Base-by-base conservation (phyloP, 2,113 vertebrate species). In the Phasianus colchicus region DNA sequence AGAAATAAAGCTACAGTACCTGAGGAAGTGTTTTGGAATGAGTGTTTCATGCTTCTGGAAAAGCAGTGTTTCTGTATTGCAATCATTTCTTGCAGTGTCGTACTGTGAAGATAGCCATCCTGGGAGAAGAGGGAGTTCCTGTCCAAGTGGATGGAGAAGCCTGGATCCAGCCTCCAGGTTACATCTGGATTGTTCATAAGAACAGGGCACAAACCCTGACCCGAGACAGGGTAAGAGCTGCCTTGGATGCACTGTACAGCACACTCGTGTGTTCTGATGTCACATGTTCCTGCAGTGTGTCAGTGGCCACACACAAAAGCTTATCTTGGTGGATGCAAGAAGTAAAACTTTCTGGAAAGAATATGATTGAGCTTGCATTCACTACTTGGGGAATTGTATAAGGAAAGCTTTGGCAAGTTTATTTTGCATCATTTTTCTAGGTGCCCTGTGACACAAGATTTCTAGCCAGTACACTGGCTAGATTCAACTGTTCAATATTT, bases 71-170 rank as follows among this genome's bases (percentile, higher is more conserved):
- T 50, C 50, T 79, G 40, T 93, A 75, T 78, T 48, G 21, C 50
- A 55, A 20, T 69, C 20, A 9, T n/a, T 95, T 86, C 34, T 75
- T 65, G 19, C 95, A 99, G 99, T 99, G 99, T 79, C 99, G 99
- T 16, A 99, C 98, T 0, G 99, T 99, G 94, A 99, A 99, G 98
- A 99, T 99, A 92, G 99, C 99, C 85, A 99, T 99, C 96, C 98
- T 99, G 55, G 99, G 99, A 8, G 99, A 99, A 21, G 99, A 99
- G 80, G 99, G 99, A 2, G 99, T 99, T 29, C 99, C 99, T 0
- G 99, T 99, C 40, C 99, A 99, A 97, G 99, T 99, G 96, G 99
- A 99, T 10, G 99, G 99, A n/a, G 99, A 99, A 95, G 99, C 99
- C 29, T 99, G 99, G 99, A 95, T 99, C 81, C 99, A 99, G 76